Evolutionary conservation across 2,888 invertebrate species (phyloP), one percentile per base, ranked within the genome.

Genomic region (Argyresthia albistria): DNA sequence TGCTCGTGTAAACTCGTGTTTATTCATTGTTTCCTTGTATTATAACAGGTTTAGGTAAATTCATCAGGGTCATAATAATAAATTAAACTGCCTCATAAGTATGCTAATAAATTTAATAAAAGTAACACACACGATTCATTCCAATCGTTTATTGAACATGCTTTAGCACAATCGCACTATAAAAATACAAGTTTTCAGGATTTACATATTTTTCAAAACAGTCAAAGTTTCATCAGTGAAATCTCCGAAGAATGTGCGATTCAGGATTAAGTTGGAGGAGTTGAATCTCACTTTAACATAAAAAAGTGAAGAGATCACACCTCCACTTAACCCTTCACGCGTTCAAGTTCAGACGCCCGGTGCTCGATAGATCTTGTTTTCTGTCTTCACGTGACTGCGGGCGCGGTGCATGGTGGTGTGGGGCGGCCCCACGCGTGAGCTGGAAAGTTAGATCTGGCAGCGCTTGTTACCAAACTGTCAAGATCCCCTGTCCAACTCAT

Each of bases 361-460:
- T 8, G 8, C 9, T 15, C 47, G 42, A 25, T 7, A 8, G 46
- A 11, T 51, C 53, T 25, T 52, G 37, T 59, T 51, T 55, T 4
- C 11, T 15, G 39, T 11, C 10, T 8, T 12, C 43, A 4, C 37
- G 43, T 25, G 16, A 36, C 25, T 12, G 10, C n/a, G 14, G 16
- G 25, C 12, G 14, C n/a, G 43, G 37, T 35, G 39, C 14, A 37
- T 37, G 15, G n/a, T 25, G 25, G 6, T 39, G 43, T 11, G 14
- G 46, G 50, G 46, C 16, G 50, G 43, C 47, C 25, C 46, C 52
- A 43, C 80, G 77, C 73, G 83, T 86, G 87, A 88, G 88, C 88
- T 88, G 88, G 88, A 88, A 88, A 88, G 88, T 88, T 88, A 88
- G 88, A 88, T 88, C 88, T 88, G 88, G 88, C 88, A 88, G 83